phyloP scores from a whole-genome alignment of 64 coral and sea anemone species.

The Anthopleura sola region DNA sequence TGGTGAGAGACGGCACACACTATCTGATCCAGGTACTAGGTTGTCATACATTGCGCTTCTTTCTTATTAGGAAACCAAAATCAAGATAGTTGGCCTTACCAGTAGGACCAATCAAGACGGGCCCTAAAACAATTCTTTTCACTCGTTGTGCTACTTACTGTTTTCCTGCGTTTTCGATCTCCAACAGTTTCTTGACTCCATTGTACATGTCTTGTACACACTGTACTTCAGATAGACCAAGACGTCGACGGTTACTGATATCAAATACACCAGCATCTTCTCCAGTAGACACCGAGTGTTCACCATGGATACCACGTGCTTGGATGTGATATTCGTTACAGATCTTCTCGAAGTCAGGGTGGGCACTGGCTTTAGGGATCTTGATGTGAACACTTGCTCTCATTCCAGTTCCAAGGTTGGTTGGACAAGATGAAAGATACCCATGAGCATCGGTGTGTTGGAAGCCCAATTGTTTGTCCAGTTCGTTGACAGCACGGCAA shows the following conservation, averaged over 20 bases:
- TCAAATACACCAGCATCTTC: conserved; percentile 63
- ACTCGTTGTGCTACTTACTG: background rate
- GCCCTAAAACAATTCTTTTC: no score
- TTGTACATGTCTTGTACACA: conserved; percentile 80
- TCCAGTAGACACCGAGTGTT: conserved; percentile 62
- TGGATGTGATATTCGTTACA: conserved; percentile 78
- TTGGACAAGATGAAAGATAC: conserved; percentile 77
- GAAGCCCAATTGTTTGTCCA: conserved; percentile 74
- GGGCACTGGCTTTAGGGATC: conserved; percentile 73
- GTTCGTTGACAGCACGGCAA: conserved; percentile 70
- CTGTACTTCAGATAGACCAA: conserved; percentile 69
- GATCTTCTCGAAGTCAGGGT: conserved; percentile 82
- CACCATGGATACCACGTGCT: conserved; percentile 70
- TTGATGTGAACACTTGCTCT: conserved; percentile 93
- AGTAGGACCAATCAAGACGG: no score
- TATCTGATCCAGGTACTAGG: no score
- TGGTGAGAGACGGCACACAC: no score
- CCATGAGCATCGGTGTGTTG: conserved; percentile 71
- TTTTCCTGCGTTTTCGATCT: conserved; percentile 26
- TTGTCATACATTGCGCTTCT: no score
- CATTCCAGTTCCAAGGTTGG: conserved; percentile 93
- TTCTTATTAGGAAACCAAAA: no score
- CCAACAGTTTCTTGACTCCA: conserved; percentile 62
- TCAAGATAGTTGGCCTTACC: no score
- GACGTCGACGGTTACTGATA: conserved; percentile 58